Evolutionary conservation across 2,888 invertebrate genomes (phyloP).

Genomic region (Drosophila longiperda): DNA sequence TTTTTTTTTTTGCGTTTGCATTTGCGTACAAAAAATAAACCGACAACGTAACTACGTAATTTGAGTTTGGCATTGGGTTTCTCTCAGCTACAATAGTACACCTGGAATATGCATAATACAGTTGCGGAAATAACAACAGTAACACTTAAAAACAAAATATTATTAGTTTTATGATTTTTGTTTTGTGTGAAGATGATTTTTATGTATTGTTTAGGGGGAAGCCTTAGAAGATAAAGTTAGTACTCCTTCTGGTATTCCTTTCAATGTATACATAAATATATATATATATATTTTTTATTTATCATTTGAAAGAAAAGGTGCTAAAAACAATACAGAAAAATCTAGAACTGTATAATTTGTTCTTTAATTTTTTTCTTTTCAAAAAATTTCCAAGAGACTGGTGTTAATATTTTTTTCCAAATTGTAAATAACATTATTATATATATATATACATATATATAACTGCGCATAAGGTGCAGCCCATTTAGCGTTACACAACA

Average conservation of each 20-base stretch:
- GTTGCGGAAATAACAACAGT: not conserved
- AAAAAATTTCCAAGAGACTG: not conserved
- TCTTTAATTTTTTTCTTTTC: too few species aligned
- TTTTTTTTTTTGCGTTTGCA: constrained; percentile 9
- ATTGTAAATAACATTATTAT: constrained; percentile 2
- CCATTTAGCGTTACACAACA: constrained; percentile 66
- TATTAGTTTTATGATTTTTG: not conserved
- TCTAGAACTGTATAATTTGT: not conserved
- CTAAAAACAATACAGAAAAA: too few species aligned
- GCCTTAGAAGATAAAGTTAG: too few species aligned
- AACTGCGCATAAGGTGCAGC: constrained; percentile 74
- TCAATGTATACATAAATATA: not conserved
- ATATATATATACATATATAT: not conserved
- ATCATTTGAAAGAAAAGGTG: not conserved
- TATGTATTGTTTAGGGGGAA: not conserved
- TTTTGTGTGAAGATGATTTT: too few species aligned
- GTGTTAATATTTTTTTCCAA: not conserved
- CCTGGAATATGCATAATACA: not conserved
- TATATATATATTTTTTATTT: not conserved
- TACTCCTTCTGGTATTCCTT: too few species aligned
- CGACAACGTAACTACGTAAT: constrained; percentile 52
- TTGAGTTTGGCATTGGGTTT: constrained; percentile 62
- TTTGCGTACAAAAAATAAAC: constrained; percentile 20
- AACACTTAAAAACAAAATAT: not conserved
- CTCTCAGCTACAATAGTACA: constrained; percentile 18